Conservation (phyloP, 2,888 invertebrate species). For the Disparrhopalites patrizii region DNA sequence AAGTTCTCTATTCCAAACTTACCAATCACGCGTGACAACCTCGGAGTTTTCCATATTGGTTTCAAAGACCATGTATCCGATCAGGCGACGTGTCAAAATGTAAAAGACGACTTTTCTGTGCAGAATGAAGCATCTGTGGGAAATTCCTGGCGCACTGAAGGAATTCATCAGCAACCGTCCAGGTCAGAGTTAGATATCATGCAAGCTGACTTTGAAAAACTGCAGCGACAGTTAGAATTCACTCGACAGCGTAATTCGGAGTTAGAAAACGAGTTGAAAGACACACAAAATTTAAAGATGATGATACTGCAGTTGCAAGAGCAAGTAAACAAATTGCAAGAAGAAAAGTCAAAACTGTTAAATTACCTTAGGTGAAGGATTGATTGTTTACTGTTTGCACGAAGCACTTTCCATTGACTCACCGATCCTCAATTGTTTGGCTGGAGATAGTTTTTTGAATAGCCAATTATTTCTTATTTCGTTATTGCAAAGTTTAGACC, state of each 20-base stretch:
- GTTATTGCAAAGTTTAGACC: too few relatives aligned
- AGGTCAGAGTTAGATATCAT: slow-evolving; percentile 23
- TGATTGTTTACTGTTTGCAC: too few relatives aligned
- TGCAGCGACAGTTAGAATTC: slow-evolving; percentile 27
- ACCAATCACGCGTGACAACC: slow-evolving; percentile 65
- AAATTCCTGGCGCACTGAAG: neutral
- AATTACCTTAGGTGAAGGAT: slow-evolving; percentile 10
- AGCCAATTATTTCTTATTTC: too few relatives aligned
- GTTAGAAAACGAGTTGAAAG: slow-evolving; percentile 28
- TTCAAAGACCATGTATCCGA: slow-evolving; percentile 51
- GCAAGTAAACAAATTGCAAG: slow-evolving; percentile 33
- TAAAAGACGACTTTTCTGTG: neutral
- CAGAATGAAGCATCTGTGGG: neutral
- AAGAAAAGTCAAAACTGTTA: slow-evolving; percentile 29
- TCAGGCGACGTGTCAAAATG: neutral
- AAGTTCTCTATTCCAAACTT: slow-evolving; percentile 68
- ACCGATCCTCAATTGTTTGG: too few relatives aligned
- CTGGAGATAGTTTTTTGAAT: too few relatives aligned
- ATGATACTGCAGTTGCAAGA: slow-evolving; percentile 36
- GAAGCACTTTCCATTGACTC: too few relatives aligned
- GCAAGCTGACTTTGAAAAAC: slow-evolving; percentile 31
- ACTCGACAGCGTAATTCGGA: slow-evolving; percentile 22
- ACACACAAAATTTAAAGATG: slow-evolving; percentile 27
- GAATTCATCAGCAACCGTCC: neutral
- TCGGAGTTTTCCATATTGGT: slow-evolving; percentile 70